A percentile compares a stretch with the other conserved stretches of the same genome.
Conservation (phyloP, 2,113 vertebrate genomes). For the Atlantisia rogersi region DNA sequence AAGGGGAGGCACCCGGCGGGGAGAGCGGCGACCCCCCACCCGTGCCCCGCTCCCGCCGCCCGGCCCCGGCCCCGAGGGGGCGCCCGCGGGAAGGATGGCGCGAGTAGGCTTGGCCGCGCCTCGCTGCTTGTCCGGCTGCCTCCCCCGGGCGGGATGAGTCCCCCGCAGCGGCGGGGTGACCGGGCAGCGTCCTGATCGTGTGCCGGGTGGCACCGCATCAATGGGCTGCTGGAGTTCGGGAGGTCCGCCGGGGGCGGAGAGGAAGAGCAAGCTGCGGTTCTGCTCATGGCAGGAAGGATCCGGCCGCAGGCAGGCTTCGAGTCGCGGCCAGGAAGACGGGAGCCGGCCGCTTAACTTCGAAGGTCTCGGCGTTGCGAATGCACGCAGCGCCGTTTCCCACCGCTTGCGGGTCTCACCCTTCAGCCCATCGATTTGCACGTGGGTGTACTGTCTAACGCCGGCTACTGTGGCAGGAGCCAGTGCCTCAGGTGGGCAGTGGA, state of each 20-base stretch:
- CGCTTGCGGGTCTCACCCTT: rapidly evolving
- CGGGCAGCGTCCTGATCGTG: not conserved
- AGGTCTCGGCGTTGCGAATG: rapidly evolving
- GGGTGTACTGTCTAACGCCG: rapidly evolving
- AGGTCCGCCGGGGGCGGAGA: not conserved
- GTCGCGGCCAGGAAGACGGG: not conserved
- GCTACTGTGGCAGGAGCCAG: not conserved
- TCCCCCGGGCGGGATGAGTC: not conserved
- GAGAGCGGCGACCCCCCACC: not conserved
- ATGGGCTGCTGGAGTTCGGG: not conserved
- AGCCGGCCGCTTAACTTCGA: rapidly evolving
- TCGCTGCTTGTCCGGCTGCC: too few relatives aligned
- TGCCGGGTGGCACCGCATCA: rapidly evolving
- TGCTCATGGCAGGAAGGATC: not conserved
- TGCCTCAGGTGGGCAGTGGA: not conserved
- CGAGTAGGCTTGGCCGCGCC: not conserved
- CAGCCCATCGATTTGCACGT: rapidly evolving
- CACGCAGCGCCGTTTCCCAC: not conserved
- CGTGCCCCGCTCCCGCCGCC: not conserved
- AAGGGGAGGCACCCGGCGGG: not conserved
- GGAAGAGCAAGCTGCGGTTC: not conserved
- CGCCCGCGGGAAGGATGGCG: not conserved
- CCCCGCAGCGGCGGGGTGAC: not conserved
- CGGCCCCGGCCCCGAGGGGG: not conserved
- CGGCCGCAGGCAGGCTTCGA: not conserved